phyloP scores from a whole-genome alignment of 1,140 invertebrate genomes.

The Halyomorpha halys region DNA sequence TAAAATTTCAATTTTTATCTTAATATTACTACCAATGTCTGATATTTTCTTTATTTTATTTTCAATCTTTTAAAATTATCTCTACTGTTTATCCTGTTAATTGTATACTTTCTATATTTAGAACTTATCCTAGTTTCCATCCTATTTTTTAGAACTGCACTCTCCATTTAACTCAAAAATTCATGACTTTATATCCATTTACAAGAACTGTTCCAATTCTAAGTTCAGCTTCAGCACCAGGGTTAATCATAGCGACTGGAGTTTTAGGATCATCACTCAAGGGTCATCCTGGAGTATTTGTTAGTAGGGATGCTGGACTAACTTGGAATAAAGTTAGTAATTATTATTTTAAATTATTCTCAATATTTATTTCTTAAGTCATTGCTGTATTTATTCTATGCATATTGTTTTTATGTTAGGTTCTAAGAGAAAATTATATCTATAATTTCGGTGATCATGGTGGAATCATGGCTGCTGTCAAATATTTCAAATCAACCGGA shows the following conservation, averaged over 20 bases:
- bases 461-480: conserved; percentile 72
- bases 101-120: neutral
- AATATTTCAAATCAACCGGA: conserved; percentile 60
- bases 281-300: conserved; percentile 60
- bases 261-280: conserved; percentile 66
- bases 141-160: conserved; percentile 52
- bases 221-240: conserved; percentile 75
- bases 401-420: conserved; percentile 35
- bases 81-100: too few species aligned
- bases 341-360: neutral
- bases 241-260: conserved; percentile 77
- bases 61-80: too few species aligned
- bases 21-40: too few species aligned
- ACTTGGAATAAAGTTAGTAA: conserved; percentile 63
- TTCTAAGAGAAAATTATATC: conserved; percentile 69
- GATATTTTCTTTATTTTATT: too few species aligned
- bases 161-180: conserved; percentile 75
- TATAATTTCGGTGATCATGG: conserved; percentile 88
- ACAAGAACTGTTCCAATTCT: conserved; percentile 69
- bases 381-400: neutral
- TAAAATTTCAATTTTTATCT: too few species aligned
- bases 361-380: neutral
- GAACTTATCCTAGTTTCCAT: neutral
- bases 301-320: conserved; percentile 73
- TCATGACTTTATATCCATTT: conserved; percentile 69